Evolutionary conservation across 2,797 vertebrate genomes (phyloP).

Genomic region (Acridotheres tristis): DNA sequence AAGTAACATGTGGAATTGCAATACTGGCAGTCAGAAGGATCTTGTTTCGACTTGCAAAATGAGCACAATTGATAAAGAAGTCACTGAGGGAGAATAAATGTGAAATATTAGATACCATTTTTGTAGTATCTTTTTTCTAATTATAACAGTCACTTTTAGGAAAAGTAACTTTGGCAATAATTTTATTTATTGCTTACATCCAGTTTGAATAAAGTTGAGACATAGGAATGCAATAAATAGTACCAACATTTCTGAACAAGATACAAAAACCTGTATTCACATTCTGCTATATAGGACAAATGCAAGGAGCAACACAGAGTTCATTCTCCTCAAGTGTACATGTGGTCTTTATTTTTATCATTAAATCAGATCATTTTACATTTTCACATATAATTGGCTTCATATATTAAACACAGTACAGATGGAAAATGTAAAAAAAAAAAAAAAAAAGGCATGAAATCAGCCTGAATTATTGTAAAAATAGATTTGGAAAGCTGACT

Average conservation of each 20-base stretch:
- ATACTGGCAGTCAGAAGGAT: neutral
- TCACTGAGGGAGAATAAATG: conserved; percentile 41
- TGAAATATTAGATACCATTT: conserved; percentile 27
- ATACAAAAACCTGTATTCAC: neutral
- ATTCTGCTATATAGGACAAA: neutral
- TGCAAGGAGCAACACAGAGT: neutral
- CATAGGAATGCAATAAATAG: neutral
- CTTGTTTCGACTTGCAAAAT: conserved; percentile 61
- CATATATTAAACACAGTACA: neutral
- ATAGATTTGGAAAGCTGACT: conserved; percentile 21
- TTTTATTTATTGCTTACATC: conserved; percentile 29
- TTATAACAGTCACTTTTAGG: neutral
- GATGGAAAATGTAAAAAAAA: neutral
- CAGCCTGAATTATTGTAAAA: conserved; percentile 38
- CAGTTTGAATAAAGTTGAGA: conserved; percentile 9
- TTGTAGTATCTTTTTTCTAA: conserved; percentile 26
- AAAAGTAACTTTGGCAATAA: conserved; percentile 14
- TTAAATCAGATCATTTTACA: neutral
- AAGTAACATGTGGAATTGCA: neutral
- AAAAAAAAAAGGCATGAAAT: neutral
- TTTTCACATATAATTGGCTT: neutral
- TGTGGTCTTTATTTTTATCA: neutral
- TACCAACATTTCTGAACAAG: neutral
- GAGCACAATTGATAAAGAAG: conserved; percentile 38
- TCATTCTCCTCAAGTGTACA: neutral